phyloP scores from a whole-genome alignment of 2,888 invertebrate genomes.

The Ichneumoninae sp. region DNA sequence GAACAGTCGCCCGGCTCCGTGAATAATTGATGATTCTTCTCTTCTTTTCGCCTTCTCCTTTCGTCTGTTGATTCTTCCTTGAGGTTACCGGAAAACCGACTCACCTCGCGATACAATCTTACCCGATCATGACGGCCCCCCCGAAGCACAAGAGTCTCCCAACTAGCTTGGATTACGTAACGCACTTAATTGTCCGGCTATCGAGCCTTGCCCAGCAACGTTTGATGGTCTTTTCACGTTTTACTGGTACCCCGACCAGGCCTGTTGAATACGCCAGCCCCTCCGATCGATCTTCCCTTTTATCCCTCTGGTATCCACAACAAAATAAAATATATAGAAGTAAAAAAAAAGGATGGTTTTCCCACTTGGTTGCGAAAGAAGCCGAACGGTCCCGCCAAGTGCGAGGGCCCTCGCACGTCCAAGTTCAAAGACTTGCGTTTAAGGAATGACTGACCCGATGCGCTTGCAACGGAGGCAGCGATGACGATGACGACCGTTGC shows the following conservation, averaged over 20 bases:
- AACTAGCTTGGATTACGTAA: slow-evolving; percentile 46
- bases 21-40: neutral
- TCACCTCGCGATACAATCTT: slow-evolving; percentile 44
- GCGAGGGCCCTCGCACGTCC: slow-evolving; percentile 20
- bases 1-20: slow-evolving; percentile 89
- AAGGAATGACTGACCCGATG: slow-evolving; percentile 1
- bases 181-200: slow-evolving; percentile 44
- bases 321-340: neutral
- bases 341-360: neutral
- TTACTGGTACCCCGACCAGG: slow-evolving; percentile 21
- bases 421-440: slow-evolving; percentile 31
- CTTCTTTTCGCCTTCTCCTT: neutral
- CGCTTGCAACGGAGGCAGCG: slow-evolving; percentile 37
- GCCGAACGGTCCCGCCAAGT: neutral
- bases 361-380: slow-evolving; percentile 17
- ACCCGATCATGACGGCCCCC: slow-evolving; percentile 33
- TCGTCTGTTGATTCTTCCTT: neutral
- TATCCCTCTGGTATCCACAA: slow-evolving; percentile 2
- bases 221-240: slow-evolving; percentile 36
- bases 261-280: neutral
- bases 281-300: neutral
- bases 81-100: slow-evolving; percentile 11
- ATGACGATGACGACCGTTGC: slow-evolving; percentile 52
- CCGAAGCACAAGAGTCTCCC: slow-evolving; percentile 35
- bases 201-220: neutral